A percentile compares a stretch with the other conserved stretches of the same genome.
phyloP scores from a whole-genome alignment of 2,797 vertebrate species.

The Poecilia picta region DNA sequence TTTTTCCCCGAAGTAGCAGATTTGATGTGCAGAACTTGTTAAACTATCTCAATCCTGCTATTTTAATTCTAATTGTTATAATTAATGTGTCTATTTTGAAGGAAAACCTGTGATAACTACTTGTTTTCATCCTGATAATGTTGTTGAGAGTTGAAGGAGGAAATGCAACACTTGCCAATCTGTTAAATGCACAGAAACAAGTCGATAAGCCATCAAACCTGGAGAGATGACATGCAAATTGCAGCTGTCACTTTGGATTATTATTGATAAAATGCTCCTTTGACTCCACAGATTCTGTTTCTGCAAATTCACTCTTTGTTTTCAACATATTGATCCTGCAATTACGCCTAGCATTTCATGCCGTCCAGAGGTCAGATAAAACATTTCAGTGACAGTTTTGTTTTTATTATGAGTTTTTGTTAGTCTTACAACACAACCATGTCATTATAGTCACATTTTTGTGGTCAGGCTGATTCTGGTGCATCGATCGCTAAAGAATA shows the following conservation, averaged over 20 bases:
- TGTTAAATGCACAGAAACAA: not conserved
- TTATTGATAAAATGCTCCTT: not conserved
- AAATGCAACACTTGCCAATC: not conserved
- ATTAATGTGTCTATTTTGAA: not conserved
- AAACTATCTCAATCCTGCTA: not conserved
- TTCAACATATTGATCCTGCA: not conserved
- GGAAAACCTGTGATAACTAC: not conserved
- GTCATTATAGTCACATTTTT: not conserved
- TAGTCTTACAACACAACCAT: not conserved
- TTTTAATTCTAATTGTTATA: not conserved
- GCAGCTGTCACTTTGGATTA: not conserved
- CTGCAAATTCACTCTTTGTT: not conserved
- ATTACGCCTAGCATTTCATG: not conserved
- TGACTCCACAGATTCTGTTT: not conserved
- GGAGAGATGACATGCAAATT: not conserved
- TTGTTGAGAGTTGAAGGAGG: conserved; percentile 11
- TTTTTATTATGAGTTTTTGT: not conserved
- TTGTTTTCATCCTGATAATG: conserved; percentile 9
- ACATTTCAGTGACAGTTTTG: conserved; percentile 38
- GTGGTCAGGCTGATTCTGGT: not conserved
- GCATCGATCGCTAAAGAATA: not conserved
- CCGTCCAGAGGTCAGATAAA: conserved; percentile 42
- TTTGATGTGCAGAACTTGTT: not conserved
- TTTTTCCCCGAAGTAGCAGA: not conserved
- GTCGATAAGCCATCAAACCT: conserved; percentile 20